These are phyloP conservation scores for Drosophila auraria DNA, from an alignment of 1,140 invertebrate genomes.

Conservation along the genomic window DNA sequence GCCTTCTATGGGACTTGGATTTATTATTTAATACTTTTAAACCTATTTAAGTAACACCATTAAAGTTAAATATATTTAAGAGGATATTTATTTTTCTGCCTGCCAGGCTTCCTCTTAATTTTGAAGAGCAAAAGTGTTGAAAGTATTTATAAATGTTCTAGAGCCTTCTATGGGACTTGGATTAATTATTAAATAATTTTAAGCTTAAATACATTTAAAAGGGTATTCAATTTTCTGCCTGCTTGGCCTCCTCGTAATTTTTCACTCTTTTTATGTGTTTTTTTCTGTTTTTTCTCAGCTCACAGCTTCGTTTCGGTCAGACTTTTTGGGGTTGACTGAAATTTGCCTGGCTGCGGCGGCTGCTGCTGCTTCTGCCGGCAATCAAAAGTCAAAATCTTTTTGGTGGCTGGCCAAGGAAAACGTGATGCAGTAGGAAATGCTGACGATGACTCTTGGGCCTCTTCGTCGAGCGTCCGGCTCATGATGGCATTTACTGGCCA, in stretches of 20 bases:
- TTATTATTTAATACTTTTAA: no score
- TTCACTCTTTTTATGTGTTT: neutral
- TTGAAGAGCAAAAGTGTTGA: no score
- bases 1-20: no score
- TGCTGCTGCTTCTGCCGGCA: conserved; percentile 48
- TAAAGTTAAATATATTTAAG: no score
- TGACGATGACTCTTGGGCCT: conserved; percentile 66
- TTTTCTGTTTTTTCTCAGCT: neutral
- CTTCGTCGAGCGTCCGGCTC: conserved; percentile 14
- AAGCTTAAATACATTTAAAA: neutral
- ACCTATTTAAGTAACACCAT: no score
- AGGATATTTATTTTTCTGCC: no score
- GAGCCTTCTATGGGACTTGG: no score
- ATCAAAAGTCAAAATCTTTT: conserved; percentile 81
- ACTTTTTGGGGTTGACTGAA: conserved; percentile 57
- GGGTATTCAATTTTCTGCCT: neutral
- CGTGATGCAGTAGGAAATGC: conserved; percentile 81
- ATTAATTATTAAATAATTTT: no score
- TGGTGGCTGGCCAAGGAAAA: conserved; percentile 67
- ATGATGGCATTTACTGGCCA: conserved; percentile 50
- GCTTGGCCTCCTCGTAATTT: neutral
- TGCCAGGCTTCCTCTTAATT: no score
- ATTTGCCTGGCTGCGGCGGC: conserved; percentile 42
- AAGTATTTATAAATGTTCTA: no score
- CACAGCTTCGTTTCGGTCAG: conserved; percentile 47